Conservation (phyloP, 2,888 invertebrate species). For the Melangyna quadrimaculata region DNA sequence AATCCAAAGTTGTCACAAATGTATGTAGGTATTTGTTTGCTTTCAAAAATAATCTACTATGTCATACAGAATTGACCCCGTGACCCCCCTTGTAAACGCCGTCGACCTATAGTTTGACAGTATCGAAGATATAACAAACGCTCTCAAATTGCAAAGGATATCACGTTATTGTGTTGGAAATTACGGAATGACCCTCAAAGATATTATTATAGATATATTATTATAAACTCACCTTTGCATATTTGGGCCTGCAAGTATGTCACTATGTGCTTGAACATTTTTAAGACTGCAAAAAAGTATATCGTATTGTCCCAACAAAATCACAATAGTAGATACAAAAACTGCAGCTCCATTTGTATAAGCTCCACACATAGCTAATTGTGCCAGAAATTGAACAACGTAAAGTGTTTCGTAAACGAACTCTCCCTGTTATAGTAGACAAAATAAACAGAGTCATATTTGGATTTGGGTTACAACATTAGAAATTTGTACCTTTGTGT, state of each 20-base stretch:
- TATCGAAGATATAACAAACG: too few relatives aligned
- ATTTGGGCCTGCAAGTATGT: constrained; percentile 58
- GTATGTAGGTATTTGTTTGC: too few relatives aligned
- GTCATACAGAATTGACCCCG: too few relatives aligned
- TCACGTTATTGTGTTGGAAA: too few relatives aligned
- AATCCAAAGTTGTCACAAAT: too few relatives aligned
- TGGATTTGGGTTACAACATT: constrained; percentile 2
- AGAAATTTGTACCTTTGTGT: constrained; percentile 73
- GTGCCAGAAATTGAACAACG: constrained; percentile 75
- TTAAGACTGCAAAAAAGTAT: constrained; percentile 79
- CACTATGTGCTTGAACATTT: constrained; percentile 76
- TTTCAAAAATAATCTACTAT: too few relatives aligned
- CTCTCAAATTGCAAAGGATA: too few relatives aligned
- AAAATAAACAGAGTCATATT: not conserved
- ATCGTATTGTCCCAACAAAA: constrained; percentile 77
- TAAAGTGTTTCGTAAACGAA: constrained; percentile 70
- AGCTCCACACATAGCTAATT: constrained; percentile 74
- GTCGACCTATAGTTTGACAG: too few relatives aligned
- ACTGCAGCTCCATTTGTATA: constrained; percentile 75
- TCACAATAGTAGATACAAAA: constrained; percentile 76
- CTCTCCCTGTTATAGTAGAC: not conserved
- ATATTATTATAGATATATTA: too few relatives aligned
- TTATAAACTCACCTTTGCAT: not conserved
- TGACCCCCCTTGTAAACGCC: too few relatives aligned
- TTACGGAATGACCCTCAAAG: too few relatives aligned